Conservation (phyloP, 2,888 invertebrate genomes). For the Iselma pallidipennis region DNA sequence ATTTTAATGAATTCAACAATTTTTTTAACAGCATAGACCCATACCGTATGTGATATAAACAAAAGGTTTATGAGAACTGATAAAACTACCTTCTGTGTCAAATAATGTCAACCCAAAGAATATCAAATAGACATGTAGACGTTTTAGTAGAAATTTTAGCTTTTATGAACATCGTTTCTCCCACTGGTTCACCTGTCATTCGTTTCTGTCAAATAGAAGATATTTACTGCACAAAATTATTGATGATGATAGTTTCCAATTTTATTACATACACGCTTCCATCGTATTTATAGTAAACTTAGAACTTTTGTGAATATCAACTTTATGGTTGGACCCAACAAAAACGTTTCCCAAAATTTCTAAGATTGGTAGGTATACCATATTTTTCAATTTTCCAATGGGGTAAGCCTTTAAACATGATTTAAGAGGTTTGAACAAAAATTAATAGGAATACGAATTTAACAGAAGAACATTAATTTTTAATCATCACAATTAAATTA, state of each 20-base stretch:
- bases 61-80: slow-evolving; percentile 25
- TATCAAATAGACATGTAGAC: slow-evolving; percentile 22
- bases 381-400: too few relatives aligned
- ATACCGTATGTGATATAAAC: not conserved
- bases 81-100: slow-evolving; percentile 14
- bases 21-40: not conserved
- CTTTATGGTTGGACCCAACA: too few relatives aligned
- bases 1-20: not conserved
- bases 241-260: not conserved
- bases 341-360: too few relatives aligned
- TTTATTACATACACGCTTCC: not conserved
- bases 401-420: too few relatives aligned
- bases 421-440: too few relatives aligned
- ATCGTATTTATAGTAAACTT: too few relatives aligned
- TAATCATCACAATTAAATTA: too few relatives aligned
- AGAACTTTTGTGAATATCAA: too few relatives aligned
- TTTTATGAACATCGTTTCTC: slow-evolving; percentile 18
- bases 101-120: slow-evolving; percentile 29
- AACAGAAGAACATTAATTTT: too few relatives aligned
- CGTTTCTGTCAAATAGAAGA: not conserved
- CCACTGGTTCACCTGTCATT: not conserved
- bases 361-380: too few relatives aligned
- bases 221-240: not conserved
- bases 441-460: too few relatives aligned
- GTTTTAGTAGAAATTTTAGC: slow-evolving; percentile 26